Base-by-base conservation (phyloP, 2,797 vertebrate genomes). In the Pseudopleuronectes americanus region DNA sequence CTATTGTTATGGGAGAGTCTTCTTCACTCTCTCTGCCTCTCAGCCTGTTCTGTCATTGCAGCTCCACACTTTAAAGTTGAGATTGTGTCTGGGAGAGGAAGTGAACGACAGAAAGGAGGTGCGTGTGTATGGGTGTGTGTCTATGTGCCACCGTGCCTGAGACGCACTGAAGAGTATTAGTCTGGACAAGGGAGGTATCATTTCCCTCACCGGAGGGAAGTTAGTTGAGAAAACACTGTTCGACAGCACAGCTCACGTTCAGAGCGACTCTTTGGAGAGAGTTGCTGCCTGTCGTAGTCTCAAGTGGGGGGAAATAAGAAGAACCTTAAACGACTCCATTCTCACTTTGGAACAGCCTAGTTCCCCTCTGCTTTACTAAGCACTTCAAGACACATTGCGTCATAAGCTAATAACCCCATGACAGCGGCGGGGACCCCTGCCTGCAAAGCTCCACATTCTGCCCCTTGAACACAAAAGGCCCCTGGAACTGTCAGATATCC, bases 311-410 rank as follows among this genome's bases (percentile, higher is more conserved):
- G 61, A 76, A 74, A 76, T 71, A 83, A 82, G 65, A 82, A 45
- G 54, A 74, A 75, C 76, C 82, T 81, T 84, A 87, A 90, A 84
- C n/a, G 60, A 84, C 84, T 88, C 79, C 66, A 83, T 66, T 71
- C 80, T 77, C 76, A 70, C 77, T 78, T 55, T 69, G 64, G 71
- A 83, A 19, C 52, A 47, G 71, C 38, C 22, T 7, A 36, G 58
- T 71, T 64, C 71, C 74, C 75, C 61, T 73, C 28, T 36, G 64
- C 79, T 59, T 75, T 13, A 13, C 64, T 41, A 69, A 78, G 82
- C 76, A 68, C 71, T 75, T 80, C 43, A 63, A 72, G 17, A 74
- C 62, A 14, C 43, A 31, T 56, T 24, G 68, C 23, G 64, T 77
- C 85, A 82, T 74, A 84, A 86, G 76, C 74, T 79, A 87, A 90